These are phyloP conservation scores for Maniola jurtina DNA, from an alignment of 1,140 invertebrate genomes.

Conservation along the genomic window DNA sequence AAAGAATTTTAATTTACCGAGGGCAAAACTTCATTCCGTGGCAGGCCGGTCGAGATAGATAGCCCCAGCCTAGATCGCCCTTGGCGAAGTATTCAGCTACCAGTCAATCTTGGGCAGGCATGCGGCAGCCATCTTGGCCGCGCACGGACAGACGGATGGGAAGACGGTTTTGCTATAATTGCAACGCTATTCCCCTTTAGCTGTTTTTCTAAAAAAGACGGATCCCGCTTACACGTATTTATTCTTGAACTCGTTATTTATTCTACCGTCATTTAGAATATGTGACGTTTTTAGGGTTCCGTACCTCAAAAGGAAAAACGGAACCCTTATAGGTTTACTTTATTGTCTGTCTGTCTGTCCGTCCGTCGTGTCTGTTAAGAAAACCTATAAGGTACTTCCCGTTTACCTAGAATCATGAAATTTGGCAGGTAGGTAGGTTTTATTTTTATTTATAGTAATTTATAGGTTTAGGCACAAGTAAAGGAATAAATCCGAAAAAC, in stretches of 20 bases:
- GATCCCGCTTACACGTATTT: conserved; percentile 13
- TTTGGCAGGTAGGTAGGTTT: too few species aligned
- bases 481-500: too few species aligned
- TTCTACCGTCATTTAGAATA: not conserved
- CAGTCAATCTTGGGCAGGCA: conserved; percentile 73
- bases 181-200: conserved; percentile 57
- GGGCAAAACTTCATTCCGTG: conserved; percentile 59
- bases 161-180: conserved; percentile 64
- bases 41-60: conserved; percentile 56
- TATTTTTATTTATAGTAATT: too few species aligned
- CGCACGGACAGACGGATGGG: conserved; percentile 50
- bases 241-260: conserved; percentile 16
- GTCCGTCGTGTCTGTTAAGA: too few species aligned
- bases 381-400: too few species aligned
- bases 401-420: too few species aligned
- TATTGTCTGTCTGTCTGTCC: too few species aligned
- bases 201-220: conserved; percentile 53
- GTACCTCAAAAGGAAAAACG: too few species aligned
- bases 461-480: too few species aligned
- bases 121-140: conserved; percentile 63
- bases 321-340: too few species aligned
- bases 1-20: conserved; percentile 71
- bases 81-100: conserved; percentile 68
- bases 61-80: conserved; percentile 58
- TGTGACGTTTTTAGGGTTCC: not conserved